phyloP scores from a whole-genome alignment of 2,113 vertebrate genomes.

The Ahaetulla prasina region DNA sequence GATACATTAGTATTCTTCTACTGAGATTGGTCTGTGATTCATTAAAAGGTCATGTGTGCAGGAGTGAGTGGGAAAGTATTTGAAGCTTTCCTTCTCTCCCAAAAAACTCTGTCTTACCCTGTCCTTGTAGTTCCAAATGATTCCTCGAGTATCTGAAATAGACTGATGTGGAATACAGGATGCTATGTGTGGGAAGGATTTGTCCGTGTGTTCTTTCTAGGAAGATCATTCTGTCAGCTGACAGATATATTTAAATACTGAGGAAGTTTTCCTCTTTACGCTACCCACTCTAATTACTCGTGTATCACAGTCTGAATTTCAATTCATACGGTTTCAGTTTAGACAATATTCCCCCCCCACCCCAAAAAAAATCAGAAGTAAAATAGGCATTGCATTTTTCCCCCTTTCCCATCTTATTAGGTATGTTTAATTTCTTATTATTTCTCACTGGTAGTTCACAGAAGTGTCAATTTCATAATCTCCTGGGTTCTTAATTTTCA shows the following conservation, averaged over 20 bases:
- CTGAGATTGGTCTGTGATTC: neutral
- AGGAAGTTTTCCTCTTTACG: neutral
- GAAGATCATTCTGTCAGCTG: neutral
- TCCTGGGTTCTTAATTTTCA: neutral
- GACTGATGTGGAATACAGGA: neutral
- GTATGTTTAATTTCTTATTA: neutral
- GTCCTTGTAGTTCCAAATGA: neutral
- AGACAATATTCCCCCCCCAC: neutral
- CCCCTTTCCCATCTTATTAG: neutral
- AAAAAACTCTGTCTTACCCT: neutral
- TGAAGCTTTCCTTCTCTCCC: neutral
- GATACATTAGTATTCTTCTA: neutral
- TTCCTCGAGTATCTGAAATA: neutral
- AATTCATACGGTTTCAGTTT: neutral
- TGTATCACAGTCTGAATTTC: neutral
- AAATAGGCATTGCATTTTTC: neutral
- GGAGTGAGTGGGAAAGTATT: neutral
- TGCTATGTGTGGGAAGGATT: neutral
- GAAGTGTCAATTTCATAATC: neutral
- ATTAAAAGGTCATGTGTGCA: neutral
- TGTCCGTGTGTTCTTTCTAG: neutral
- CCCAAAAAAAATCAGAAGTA: neutral
- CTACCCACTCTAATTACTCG: neutral
- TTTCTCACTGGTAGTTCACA: neutral
- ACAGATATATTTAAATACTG: neutral